Evolutionary conservation across 2,888 invertebrate species (phyloP), one percentile per base, ranked within the genome.

Genomic region (Halictus quadricinctus): DNA sequence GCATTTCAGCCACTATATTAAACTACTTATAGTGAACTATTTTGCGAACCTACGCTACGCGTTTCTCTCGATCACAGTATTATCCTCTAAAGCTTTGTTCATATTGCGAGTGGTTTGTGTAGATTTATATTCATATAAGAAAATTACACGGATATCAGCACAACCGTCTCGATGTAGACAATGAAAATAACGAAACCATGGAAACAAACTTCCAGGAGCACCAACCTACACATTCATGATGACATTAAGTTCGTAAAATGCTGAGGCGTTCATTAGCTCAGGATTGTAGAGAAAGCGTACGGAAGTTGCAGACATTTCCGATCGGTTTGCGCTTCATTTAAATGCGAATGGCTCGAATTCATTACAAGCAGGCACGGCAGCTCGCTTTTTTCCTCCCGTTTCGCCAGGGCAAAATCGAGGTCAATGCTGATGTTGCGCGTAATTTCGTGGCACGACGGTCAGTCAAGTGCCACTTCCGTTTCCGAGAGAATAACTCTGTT

Each of bases 401-500:
- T 43, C 18, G 10, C 13, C 60, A 36, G 64, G 48, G 10, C 60
- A 29, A 46, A n/a, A 73, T 83, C 66, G 50, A 46, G 54, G 25
- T 25, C 41, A 73, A 66, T 46, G 66, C 58, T 58, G 81, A 78
- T 79, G 50, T 79, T 73, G 29, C 70, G 50, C 80, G 78, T 82
- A 82, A 87, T 87, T 82, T 78, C 43, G 64, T 48, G 66, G 70
- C 58, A 50, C n/a, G 77, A 48, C 76, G 74, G 74, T 41, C 83
- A 64, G 46, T 75, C 78, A 73, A 86, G 70, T 75, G 74, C 48
- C 79, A 66, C 75, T 83, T 81, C 64, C 80, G 76, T 60, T 84
- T 85, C 81, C 81, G 76, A 79, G 72, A 58, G 80, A 81, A 81
- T 80, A 81, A 87, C 80, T 84, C 80, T 48, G 80, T 83, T 85